phyloP scores from a whole-genome alignment of 2,888 invertebrate species.

The Drosophila diplacantha region DNA sequence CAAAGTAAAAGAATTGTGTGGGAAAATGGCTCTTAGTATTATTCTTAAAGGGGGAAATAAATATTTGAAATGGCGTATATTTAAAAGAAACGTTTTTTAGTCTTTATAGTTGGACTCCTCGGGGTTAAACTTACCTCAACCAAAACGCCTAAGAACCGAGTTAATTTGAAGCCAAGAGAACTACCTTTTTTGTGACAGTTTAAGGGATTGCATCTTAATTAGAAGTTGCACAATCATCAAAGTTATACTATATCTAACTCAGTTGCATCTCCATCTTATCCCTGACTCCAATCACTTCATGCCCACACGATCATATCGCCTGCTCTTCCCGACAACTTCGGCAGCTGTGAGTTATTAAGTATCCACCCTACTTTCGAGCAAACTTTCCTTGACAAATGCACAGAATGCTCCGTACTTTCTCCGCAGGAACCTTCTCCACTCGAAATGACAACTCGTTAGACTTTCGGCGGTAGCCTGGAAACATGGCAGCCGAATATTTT shows the following conservation, averaged over 20 bases:
- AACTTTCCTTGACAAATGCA: conserved; percentile 20
- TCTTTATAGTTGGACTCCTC: no score
- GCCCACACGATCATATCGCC: conserved; percentile 21
- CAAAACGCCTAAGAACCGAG: no score
- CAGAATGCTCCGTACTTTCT: conserved; percentile 28
- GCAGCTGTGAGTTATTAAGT: conserved; percentile 8
- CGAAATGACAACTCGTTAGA: conserved; percentile 55
- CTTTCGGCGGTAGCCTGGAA: conserved; percentile 45
- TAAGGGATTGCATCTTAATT: not conserved
- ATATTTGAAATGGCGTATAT: no score
- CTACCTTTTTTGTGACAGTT: not conserved
- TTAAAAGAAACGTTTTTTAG: no score
- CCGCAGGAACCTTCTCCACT: conserved; percentile 39
- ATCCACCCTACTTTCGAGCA: conserved; percentile 6
- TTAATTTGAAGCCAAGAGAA: no score
- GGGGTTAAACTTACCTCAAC: no score
- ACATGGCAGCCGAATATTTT: conserved; percentile 59
- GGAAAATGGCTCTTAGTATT: not conserved
- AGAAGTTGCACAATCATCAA: not conserved
- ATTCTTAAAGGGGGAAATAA: not conserved
- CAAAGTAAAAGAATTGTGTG: not conserved
- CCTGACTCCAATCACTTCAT: conserved; percentile 2
- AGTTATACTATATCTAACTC: not conserved
- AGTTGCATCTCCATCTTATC: not conserved
- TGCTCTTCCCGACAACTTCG: not conserved